phyloP scores from a whole-genome alignment of 2,888 invertebrate genomes.

The Conomelus anceps region DNA sequence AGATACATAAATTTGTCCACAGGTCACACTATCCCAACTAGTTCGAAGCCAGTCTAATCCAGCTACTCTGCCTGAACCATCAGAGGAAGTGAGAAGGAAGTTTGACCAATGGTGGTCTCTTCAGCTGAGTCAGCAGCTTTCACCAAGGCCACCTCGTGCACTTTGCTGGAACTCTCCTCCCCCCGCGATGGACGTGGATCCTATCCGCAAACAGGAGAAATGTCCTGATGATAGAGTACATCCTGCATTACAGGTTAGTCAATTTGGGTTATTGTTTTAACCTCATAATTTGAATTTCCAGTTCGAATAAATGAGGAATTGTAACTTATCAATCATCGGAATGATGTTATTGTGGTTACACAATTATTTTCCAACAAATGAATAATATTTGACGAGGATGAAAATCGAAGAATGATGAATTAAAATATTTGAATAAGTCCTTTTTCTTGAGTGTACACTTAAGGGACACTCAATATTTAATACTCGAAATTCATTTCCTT shows the following conservation, averaged over 20 bases:
- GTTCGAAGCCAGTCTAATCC: slow-evolving; percentile 65
- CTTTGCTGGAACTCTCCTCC: slow-evolving; percentile 22
- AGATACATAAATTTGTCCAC: slow-evolving; percentile 39
- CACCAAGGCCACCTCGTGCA: slow-evolving; percentile 26
- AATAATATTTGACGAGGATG: too few species aligned
- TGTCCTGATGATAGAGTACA: slow-evolving; percentile 38
- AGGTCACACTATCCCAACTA: slow-evolving; percentile 75
- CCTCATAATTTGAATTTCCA: too few species aligned
- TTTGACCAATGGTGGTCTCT: slow-evolving; percentile 89
- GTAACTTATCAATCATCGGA: too few species aligned
- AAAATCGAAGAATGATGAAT: too few species aligned
- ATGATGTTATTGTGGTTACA: too few species aligned
- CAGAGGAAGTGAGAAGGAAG: slow-evolving; percentile 77
- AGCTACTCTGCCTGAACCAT: slow-evolving; percentile 55
- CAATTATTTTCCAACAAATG: too few species aligned
- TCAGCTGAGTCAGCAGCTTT: slow-evolving; percentile 50
- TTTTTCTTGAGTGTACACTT: too few species aligned
- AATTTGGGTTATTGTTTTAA: too few species aligned
- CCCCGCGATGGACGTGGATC: slow-evolving; percentile 10
- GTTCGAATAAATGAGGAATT: too few species aligned
- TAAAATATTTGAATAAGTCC: too few species aligned
- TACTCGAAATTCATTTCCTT: too few species aligned
- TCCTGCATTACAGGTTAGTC: slow-evolving; percentile 38
- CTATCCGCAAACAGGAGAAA: slow-evolving; percentile 22
- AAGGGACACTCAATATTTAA: too few species aligned